Evolutionary conservation across 2,113 vertebrate species (phyloP), one percentile per base, ranked within the genome.

Genomic region (Embiotoca jacksoni): DNA sequence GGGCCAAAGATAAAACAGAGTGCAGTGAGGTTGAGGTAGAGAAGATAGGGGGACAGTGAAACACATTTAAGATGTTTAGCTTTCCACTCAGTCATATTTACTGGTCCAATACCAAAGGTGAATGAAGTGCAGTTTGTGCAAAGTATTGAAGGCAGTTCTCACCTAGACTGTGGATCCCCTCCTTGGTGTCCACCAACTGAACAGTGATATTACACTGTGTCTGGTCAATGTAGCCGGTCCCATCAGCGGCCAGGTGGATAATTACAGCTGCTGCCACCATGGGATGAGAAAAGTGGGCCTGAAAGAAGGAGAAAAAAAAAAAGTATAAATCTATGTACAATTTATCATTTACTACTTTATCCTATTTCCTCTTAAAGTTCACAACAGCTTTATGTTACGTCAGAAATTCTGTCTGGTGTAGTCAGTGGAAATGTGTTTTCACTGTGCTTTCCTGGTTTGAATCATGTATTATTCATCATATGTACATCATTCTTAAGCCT

Each of bases 221-320:
- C 89, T 98, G 97, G 85, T 98, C 97, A 10, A 96, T 90, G 72
- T 96, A 96, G 68, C 94, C 92, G 2, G 97, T 98, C 35, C 98
- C 98, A 67, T 99, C 98, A 0, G 97, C 96, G 31, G 98, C 96
- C 82, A 99, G 91, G 89, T 99, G 97, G 66, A 99, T 94, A 16
- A 99, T 96, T 44, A 98, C 97, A 15, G 98, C 98, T 0, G 96
- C 94, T 52, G 97, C 98, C 57, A 99, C 98, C 97, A 98, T 98
- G 2, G 97, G 97, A 78, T 98, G 97, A 66, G 96, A 96, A 88
- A 99, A 99, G 79, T 94, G 92, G 3, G 96, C 97, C 98, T 99
- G 90, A 63, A 72, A 10, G 58, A 54, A 78, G 8, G 32, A n/a
- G n/a, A n/a, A n/a, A n/a, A n/a, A n/a, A 72, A 73, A 60, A 62